Evolutionary conservation across 2,888 invertebrate species (phyloP).

Genomic region (Diaphora mendica): DNA sequence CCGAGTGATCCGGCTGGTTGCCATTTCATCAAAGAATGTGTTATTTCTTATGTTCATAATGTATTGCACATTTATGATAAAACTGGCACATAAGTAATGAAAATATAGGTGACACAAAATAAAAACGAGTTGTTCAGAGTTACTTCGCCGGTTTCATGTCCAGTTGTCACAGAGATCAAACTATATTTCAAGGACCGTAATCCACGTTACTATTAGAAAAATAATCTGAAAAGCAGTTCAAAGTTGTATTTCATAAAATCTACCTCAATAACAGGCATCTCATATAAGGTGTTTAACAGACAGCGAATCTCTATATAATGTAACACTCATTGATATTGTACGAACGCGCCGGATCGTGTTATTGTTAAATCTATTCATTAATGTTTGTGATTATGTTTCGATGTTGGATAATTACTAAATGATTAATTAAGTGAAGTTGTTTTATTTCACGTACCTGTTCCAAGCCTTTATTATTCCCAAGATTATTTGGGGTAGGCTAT

Average conservation of each 20-base stretch:
- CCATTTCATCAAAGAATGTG: no score
- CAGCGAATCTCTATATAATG: not conserved
- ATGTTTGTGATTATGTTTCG: not conserved
- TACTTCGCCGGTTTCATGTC: no score
- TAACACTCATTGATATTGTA: not conserved
- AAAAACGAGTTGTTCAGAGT: no score
- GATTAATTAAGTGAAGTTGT: constrained; percentile 1
- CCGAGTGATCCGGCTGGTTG: no score
- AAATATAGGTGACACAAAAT: no score
- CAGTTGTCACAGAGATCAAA: no score
- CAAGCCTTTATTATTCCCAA: no score
- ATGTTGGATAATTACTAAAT: constrained; percentile 3
- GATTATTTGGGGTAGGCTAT: no score
- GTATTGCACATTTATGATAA: no score
- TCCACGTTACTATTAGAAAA: not conserved
- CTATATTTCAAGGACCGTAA: no score
- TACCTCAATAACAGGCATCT: not conserved
- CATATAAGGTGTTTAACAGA: not conserved
- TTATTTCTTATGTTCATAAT: no score
- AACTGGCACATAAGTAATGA: no score
- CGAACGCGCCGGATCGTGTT: not conserved
- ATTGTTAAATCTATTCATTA: not conserved
- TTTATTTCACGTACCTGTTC: not conserved
- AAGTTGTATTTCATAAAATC: not conserved
- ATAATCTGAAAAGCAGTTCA: not conserved